A percentile compares a stretch with the other conserved stretches of the same genome.
phyloP scores from a whole-genome alignment of 2,888 invertebrate species.

The Eupithecia subfuscata region DNA sequence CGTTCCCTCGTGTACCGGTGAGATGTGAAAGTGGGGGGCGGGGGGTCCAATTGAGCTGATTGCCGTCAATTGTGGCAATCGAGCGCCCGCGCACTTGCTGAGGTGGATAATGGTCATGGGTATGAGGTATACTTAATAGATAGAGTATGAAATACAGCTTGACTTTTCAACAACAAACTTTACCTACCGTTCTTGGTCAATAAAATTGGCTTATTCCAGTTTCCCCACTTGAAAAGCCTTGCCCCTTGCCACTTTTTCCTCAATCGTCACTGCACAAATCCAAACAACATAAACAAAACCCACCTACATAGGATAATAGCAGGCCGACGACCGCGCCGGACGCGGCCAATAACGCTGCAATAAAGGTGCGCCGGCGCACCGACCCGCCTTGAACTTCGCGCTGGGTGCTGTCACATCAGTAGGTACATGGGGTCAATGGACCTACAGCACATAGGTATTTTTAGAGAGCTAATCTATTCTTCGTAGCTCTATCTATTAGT shows the following conservation, averaged over 20 bases:
- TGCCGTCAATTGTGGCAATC: slow-evolving; percentile 78
- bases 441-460: not conserved
- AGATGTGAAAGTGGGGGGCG: slow-evolving; percentile 73
- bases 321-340: slow-evolving; percentile 67
- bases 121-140: not conserved
- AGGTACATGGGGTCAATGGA: not conserved
- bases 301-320: slow-evolving; percentile 38
- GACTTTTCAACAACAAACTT: not conserved
- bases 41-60: slow-evolving; percentile 74
- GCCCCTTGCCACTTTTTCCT: too few relatives aligned
- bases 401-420: slow-evolving; percentile 41
- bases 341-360: slow-evolving; percentile 64
- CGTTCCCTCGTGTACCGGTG: slow-evolving; percentile 65
- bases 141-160: not conserved
- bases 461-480: not conserved
- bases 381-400: slow-evolving; percentile 75
- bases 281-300: slow-evolving; percentile 33
- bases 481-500: not conserved
- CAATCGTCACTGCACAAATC: not conserved
- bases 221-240: slow-evolving; percentile 7
- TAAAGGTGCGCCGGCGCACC: slow-evolving; percentile 73
- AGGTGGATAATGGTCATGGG: slow-evolving; percentile 46
- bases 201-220: not conserved
- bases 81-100: slow-evolving; percentile 58
- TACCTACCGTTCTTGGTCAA: not conserved